These are phyloP conservation scores for Marmota monax DNA, from an alignment of 2,113 vertebrate genomes.

Conservation along the genomic window DNA sequence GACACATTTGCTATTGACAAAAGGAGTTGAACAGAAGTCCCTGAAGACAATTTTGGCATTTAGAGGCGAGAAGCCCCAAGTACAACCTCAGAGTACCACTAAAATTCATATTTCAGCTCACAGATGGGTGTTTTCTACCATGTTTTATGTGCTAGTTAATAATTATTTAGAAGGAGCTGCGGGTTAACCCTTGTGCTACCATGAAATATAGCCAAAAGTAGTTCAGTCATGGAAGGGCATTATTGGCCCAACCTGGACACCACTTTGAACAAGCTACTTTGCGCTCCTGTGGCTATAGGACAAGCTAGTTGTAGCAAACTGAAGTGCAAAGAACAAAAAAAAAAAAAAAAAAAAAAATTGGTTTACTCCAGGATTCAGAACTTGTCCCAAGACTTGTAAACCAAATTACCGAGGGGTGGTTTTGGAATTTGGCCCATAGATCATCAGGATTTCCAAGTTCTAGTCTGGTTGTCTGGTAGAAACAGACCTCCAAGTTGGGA, in stretches of 20 bases:
- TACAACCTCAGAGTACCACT: background rate
- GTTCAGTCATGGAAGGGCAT: conserved; percentile 8
- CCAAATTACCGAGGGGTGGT: background rate
- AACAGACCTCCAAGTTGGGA: background rate
- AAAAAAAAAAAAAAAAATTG: too few relatives aligned
- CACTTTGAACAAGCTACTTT: background rate
- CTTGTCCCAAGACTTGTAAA: background rate
- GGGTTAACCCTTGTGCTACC: background rate
- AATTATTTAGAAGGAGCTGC: background rate
- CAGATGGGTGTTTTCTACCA: background rate
- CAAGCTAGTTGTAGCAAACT: background rate
- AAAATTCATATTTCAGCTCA: background rate
- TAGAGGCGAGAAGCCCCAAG: background rate
- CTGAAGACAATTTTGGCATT: background rate
- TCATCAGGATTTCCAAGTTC: background rate
- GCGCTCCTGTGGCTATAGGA: background rate
- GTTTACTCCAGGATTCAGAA: too few relatives aligned
- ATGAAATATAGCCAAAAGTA: background rate
- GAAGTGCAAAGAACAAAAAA: accelerated
- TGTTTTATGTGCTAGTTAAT: background rate
- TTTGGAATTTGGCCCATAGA: background rate
- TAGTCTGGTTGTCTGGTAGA: background rate
- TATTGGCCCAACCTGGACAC: background rate
- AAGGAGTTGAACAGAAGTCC: background rate
- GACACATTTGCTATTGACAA: background rate